Evolutionary conservation across 2,797 vertebrate species (phyloP), one percentile per base, ranked within the genome.

Genomic region (Sebastes kiyomatsui): DNA sequence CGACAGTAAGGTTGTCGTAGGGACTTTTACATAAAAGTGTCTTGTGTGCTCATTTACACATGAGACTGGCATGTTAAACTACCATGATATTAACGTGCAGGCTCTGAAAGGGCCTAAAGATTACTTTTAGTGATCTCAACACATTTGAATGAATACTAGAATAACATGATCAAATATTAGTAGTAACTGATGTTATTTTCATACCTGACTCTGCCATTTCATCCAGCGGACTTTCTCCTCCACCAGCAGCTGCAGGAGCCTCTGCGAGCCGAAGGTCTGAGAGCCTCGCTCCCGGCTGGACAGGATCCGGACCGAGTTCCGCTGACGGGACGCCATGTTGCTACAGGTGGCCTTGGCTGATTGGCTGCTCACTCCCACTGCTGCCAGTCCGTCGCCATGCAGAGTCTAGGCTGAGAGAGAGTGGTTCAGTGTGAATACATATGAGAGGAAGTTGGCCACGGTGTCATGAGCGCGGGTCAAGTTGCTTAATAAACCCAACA

Each of bases 161-260:
- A 46, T 46, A 46, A 46, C 14, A 16, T 46, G 42, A 46, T 46
- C 6, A 2, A 16, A 46, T 46, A 46, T 46, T 1, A 46, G 2
- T 14, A 16, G 42, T 46, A 46, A 46, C 14, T 46, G 46, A 20
- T 18, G 46, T 11, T 18, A 8, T 33, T 10, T n/a, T 13, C 42
- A 4, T 94, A 99, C 98, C 97, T 99, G 98, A 94, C 98, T 99
- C 88, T 99, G 98, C 98, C 98, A 99, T 88, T 99, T 99, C 98
- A 99, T 99, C 96, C 97, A 98, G 76, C 99, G 97, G 4, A 98
- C 97, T 86, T 99, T 98, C 94, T 99, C 98, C 92, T 99, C 99
- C 85, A 99, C 98, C 89, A 99, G 93, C 89, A 99, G 97, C 95
- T 99, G 98, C 85, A 99, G 95, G 82, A 98, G 97, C 14, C 98